Evolutionary conservation across 2,888 invertebrate species (phyloP).

Genomic region (Bhutanitis thaidina): DNA sequence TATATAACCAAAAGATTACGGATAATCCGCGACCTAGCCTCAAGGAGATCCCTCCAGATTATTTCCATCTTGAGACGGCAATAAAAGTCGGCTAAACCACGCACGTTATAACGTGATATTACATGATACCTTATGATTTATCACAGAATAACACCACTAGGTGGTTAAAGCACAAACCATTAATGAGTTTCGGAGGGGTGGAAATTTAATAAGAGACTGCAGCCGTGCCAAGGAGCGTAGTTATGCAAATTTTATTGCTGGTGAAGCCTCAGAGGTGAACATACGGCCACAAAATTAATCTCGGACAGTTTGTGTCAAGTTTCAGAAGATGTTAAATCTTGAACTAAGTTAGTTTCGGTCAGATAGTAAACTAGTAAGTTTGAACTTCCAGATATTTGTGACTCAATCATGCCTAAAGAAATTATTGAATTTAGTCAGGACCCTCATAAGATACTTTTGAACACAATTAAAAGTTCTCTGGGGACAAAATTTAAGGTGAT

Average conservation of each 20-base stretch:
- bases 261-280: conserved; percentile 55
- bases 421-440: too few relatives aligned
- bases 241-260: conserved; percentile 78
- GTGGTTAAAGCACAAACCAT: conserved; percentile 77
- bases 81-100: conserved; percentile 59
- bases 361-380: too few relatives aligned
- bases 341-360: too few relatives aligned
- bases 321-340: too few relatives aligned
- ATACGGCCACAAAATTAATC: conserved; percentile 35
- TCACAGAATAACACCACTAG: conserved; percentile 63
- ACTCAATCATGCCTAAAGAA: too few relatives aligned
- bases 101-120: conserved; percentile 31
- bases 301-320: not conserved
- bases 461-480: too few relatives aligned
- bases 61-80: conserved; percentile 58
- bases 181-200: conserved; percentile 75
- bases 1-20: conserved; percentile 60
- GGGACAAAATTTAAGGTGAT: too few relatives aligned
- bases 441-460: too few relatives aligned
- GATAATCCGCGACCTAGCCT: conserved; percentile 42
- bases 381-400: too few relatives aligned
- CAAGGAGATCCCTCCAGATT: conserved; percentile 45
- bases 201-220: conserved; percentile 77
- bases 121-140: conserved; percentile 72
- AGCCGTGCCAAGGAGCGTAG: conserved; percentile 69